Base-by-base conservation (phyloP, 1,140 invertebrate species). In the Anoplolepis gracilipes region DNA sequence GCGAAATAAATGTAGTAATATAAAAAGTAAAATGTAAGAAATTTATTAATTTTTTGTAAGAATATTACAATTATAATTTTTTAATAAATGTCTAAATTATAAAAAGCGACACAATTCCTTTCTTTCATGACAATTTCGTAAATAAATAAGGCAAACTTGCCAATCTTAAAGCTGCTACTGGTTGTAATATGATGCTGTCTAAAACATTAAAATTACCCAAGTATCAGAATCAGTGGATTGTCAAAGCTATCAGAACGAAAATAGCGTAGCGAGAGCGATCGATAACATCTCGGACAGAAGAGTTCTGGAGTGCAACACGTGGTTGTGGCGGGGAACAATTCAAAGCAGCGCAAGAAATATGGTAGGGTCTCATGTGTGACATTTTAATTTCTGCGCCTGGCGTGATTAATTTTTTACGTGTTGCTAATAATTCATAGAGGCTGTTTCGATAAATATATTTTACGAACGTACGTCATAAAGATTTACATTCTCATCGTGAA, bases 231-330 rank as follows among this genome's bases (percentile, higher is more conserved):
- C 13, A 49, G 10, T 36, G n/a, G 7, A 33, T 81, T 11, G 2
- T 19, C n/a, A 30, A 57, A 79, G 30, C 10, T 39, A 39, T 10
- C 22, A n/a, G 16, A n/a, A 59, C 39, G n/a, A 73, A 19, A 39
- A 76, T 62, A 22, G n/a, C 13, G 70, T 6, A 36, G 16, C 16
- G 59, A 76, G 55, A 13, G 28, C n/a, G 25, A 25, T 61, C 82
- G 13, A 61, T 73, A 64, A 25, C n/a, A 69, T 88, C 88, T 89
- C 84, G 76, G 65, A n/a, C 69, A 72, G 87, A 64, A 84, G 87
- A 64, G 77, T 82, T 81, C 77, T 57, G 33, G 19, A n/a, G 72
- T 88, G 87, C 89, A 90, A 90, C 89, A 90, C 89, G 89, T 90
- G 89, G 89, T 90, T 90, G 88, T 65, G 55, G 33, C 78, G 62